Evolutionary conservation across 2,888 invertebrate genomes (phyloP).

Genomic region (Quadroppia sp.): DNA sequence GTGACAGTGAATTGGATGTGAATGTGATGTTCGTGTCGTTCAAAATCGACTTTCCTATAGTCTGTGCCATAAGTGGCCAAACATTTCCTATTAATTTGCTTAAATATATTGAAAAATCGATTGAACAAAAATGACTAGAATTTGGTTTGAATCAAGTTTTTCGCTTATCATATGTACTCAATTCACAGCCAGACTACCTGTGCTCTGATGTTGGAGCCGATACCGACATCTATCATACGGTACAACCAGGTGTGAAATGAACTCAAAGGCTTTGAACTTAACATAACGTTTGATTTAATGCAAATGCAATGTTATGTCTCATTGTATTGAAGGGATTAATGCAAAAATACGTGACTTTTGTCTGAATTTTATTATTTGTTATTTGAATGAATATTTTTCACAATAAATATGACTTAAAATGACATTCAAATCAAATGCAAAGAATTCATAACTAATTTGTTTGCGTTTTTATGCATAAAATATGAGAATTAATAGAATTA

Average conservation of each 20-base stretch:
- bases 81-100: too few species aligned
- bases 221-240: not conserved
- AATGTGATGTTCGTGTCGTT: constrained; percentile 1
- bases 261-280: not conserved
- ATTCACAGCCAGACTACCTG: too few species aligned
- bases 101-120: too few species aligned
- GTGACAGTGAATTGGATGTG: not conserved
- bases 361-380: not conserved
- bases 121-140: too few species aligned
- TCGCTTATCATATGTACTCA: too few species aligned
- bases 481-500: too few species aligned
- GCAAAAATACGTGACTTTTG: constrained; percentile 5
- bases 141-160: too few species aligned
- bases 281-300: not conserved
- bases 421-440: not conserved
- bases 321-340: not conserved
- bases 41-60: too few species aligned
- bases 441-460: not conserved
- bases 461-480: not conserved
- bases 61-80: too few species aligned
- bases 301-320: not conserved
- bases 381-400: not conserved
- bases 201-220: not conserved
- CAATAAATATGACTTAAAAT: not conserved
- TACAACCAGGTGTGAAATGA: not conserved